Evolutionary conservation across 2,113 vertebrate species (phyloP), one percentile per base, ranked within the genome.

Genomic region (Takifugu bimaculatus): DNA sequence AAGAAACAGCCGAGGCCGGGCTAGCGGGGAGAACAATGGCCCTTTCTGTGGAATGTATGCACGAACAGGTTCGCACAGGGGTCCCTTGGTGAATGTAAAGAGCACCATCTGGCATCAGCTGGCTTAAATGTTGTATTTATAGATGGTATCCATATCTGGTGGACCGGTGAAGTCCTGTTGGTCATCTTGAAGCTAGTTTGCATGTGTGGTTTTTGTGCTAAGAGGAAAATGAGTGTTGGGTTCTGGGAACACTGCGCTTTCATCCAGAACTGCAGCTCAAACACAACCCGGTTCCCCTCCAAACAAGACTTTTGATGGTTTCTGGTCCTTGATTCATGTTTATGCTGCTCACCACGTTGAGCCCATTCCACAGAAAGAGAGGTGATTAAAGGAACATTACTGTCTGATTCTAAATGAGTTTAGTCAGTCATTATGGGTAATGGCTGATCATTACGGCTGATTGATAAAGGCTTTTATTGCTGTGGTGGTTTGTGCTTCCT

Each of bases 351-450:
- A 57, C 51, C 64, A 60, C 12, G 52, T 69, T 81, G 68, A 81
- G 85, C 64, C 76, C 87, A 88, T 85, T 83, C 85, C 85, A 64
- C 56, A 62, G 65, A 83, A 75, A 76, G 43, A 68, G 72, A 78
- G 64, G 66, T 63, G 78, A 71, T 80, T 82, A 65, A 80, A 80
- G 72, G 75, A 80, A 65, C 79, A 81, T 79, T 79, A 71, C 74
- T 15, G 70, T 75, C 77, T 81, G 75, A 80, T 57, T 75, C 62
- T 65, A 69, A 86, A 86, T 86, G 68, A 71, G 77, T 81, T 78
- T 79, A 65, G 72, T 49, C 61, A 64, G 76, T 87, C 80, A 88
- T 88, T 81, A 78, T 70, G 53, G 60, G 45, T 86, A 86, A 88
- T 85, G 43, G 58, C 47, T 13, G 66, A 65, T 81, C 67, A 82